These are phyloP conservation scores for Cossypha heuglini DNA, from an alignment of 2,797 vertebrate genomes.

Conservation along the genomic window DNA sequence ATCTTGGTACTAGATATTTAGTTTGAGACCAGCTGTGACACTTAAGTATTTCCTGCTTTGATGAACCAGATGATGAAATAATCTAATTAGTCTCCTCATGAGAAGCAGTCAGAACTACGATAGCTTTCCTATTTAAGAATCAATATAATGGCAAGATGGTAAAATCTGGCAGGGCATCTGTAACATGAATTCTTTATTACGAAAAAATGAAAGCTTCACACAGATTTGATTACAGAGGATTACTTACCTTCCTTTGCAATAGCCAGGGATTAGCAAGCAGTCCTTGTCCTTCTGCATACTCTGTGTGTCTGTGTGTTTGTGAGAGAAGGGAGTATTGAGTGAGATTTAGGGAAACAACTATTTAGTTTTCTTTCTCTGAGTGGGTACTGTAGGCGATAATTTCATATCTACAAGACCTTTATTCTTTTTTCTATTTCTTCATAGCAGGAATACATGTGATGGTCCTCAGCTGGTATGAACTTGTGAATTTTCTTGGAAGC, in stretches of 20 bases:
- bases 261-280: constrained; percentile 18
- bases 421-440: not conserved
- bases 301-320: not conserved
- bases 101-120: constrained; percentile 69
- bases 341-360: not conserved
- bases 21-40: constrained; percentile 69
- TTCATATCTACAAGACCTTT: not conserved
- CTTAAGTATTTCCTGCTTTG: constrained; percentile 72
- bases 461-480: not conserved
- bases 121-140: constrained; percentile 62
- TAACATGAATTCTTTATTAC: constrained; percentile 31
- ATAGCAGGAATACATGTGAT: not conserved
- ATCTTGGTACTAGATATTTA: constrained; percentile 59
- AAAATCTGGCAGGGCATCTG: constrained; percentile 53
- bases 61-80: constrained; percentile 73
- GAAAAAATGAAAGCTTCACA: not conserved
- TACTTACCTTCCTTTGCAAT: constrained; percentile 28
- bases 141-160: constrained; percentile 62
- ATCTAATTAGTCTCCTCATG: constrained; percentile 71
- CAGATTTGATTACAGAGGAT: constrained; percentile 41
- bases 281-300: not conserved
- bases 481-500: not conserved
- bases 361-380: not conserved
- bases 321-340: not conserved
- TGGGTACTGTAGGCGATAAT: not conserved